Conservation (phyloP, 1,140 invertebrate species). For the Latrodectus geometricus region DNA sequence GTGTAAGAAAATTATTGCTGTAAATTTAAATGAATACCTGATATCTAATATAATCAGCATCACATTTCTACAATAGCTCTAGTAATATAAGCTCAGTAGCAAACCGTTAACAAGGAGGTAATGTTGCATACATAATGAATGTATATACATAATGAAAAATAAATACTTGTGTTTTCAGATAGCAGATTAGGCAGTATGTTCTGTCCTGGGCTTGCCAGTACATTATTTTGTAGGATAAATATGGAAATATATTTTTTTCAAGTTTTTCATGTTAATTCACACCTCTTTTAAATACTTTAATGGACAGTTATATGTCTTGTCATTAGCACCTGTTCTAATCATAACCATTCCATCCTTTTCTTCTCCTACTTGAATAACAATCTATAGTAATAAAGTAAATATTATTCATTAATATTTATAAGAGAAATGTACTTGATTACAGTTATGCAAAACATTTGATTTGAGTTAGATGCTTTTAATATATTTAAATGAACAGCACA, state of each 20-base stretch:
- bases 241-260: constrained; percentile 2
- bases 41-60: too few species aligned
- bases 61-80: constrained; percentile 11
- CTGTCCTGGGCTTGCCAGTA: not conserved
- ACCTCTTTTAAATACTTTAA: constrained; percentile 72
- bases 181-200: constrained; percentile 17
- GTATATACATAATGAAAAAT: constrained; percentile 51
- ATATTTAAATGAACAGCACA: too few species aligned
- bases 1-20: too few species aligned
- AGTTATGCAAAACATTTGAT: too few species aligned
- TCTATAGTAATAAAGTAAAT: constrained; percentile 67
- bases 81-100: constrained; percentile 54
- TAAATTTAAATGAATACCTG: too few species aligned
- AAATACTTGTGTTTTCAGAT: constrained; percentile 36
- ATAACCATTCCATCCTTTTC: constrained; percentile 92
- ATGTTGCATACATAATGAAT: constrained; percentile 23
- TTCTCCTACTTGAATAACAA: constrained; percentile 82
- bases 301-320: constrained; percentile 77
- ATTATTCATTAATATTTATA: constrained; percentile 15
- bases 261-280: constrained; percentile 61
- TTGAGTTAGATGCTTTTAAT: too few species aligned
- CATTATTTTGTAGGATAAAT: not conserved
- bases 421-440: too few species aligned
- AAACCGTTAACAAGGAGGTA: not conserved
- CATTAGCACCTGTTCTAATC: constrained; percentile 89